phyloP scores from a whole-genome alignment of 2,888 invertebrate species.

The Trachelus iudaicus region DNA sequence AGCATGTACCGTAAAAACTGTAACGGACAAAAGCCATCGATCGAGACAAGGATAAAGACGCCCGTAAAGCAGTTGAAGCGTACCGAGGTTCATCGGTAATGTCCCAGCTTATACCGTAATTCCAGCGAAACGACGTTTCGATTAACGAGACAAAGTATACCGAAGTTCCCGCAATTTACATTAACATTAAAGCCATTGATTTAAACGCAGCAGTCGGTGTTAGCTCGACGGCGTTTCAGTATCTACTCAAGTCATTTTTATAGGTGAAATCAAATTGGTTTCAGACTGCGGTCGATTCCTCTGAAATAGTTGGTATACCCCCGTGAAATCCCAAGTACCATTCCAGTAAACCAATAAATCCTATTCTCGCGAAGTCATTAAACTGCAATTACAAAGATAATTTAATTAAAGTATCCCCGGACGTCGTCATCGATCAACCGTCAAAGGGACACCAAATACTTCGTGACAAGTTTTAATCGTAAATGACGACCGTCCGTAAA shows the following conservation, averaged over 20 bases:
- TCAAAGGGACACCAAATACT: not conserved
- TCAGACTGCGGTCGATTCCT: not conserved
- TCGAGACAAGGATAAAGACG: not conserved
- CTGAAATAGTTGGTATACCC: not conserved
- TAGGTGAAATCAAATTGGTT: not conserved
- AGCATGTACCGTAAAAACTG: not conserved
- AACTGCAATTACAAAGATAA: not conserved
- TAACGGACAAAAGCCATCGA: not conserved
- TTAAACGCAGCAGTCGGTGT: not conserved
- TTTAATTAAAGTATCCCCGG: not conserved
- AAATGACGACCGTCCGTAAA: not conserved
- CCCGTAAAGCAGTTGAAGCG: not conserved
- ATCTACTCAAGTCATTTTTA: not conserved
- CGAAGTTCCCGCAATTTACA: not conserved
- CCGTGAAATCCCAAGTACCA: not conserved
- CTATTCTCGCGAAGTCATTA: not conserved
- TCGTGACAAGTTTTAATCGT: not conserved
- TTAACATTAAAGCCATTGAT: not conserved
- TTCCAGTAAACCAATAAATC: not conserved
- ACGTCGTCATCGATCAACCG: not conserved
- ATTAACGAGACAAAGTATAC: not conserved
- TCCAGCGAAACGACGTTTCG: not conserved
- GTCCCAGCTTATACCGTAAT: not conserved
- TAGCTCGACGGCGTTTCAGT: not conserved
- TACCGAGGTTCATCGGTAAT: not conserved